Evolutionary conservation across 2,113 vertebrate species (phyloP), one percentile per base, ranked within the genome.

Genomic region (Pollimyrus isidori): DNA sequence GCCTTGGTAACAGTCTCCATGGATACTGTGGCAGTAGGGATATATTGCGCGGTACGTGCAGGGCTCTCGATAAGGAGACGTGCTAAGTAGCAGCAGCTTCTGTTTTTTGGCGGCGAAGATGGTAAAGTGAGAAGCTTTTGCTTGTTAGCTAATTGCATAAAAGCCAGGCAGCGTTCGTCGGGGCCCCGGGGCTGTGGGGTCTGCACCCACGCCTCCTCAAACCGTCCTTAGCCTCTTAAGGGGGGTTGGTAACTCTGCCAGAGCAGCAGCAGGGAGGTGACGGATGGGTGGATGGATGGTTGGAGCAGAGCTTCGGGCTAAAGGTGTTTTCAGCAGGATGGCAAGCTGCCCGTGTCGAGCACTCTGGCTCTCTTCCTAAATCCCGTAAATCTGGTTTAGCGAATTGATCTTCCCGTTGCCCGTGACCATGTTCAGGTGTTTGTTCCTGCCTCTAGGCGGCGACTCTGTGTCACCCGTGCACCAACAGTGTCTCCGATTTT

Each of bases 1-100:
- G 90, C 89, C 93, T 91, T 94, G 93, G 94, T 93, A 95, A 93
- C 94, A 80, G 92, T 95, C 91, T 42, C 93, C 92, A 95, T 94
- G 94, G 93, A 93, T 92, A 94, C 93, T 0, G 87, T 23, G 83
- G 88, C 92, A 91, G 89, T 87, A 89, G 85, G 21, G 52, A 52
- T 62, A 10, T 62, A 62, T n/a, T 58, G 50, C 53, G 50, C 2
- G 9, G 11, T 58, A 46, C 19, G 48, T 89, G 53, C 52, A 45
- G 46, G 53, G 52, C 49, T 13, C 52, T 62, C 35, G 11, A 42
- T n/a, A 30, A 52, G 17, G 39, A 56, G 39, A 17, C 21, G 35
- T 17, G 26, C 50, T 87, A 53, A 39, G 39, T 19, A 19, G 73
- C 35, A 42, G 73, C 35, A 80, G 17, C 6, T 35, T 42, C 73